Evolutionary conservation across 1,140 invertebrate species (phyloP).

Genomic region (Drosophila repleta): DNA sequence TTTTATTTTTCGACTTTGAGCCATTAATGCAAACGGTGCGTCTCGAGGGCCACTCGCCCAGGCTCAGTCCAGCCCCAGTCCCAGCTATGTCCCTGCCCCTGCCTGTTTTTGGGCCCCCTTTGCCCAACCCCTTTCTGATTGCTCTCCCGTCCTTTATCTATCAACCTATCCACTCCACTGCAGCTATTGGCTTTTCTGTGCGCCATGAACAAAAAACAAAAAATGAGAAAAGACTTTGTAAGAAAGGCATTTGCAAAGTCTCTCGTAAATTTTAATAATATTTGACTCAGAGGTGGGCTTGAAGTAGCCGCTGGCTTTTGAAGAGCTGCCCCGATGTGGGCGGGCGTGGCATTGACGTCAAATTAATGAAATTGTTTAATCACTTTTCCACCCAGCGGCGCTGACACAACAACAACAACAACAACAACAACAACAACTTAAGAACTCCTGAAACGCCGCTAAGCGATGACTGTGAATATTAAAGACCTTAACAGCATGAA

Average conservation of each 20-base stretch:
- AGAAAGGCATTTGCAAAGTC: slow-evolving; percentile 49
- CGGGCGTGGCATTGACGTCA: slow-evolving; percentile 27
- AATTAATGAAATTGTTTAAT: slow-evolving; percentile 72
- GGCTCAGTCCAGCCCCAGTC: not conserved
- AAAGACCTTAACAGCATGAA: not conserved
- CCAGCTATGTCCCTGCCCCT: not conserved
- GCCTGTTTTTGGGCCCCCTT: not conserved
- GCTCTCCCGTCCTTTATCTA: not conserved
- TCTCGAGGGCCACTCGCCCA: slow-evolving; percentile 56
- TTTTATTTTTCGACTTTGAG: slow-evolving; percentile 63
- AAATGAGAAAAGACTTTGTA: slow-evolving; percentile 41
- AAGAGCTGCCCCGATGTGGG: slow-evolving; percentile 8
- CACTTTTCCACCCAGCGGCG: slow-evolving; percentile 49
- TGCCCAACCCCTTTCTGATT: not conserved
- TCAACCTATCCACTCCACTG: not conserved
- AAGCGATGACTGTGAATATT: slow-evolving; percentile 16
- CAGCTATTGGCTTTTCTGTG: not conserved
- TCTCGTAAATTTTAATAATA: slow-evolving; percentile 73
- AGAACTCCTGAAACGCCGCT: slow-evolving; percentile 4
- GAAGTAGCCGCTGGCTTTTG: slow-evolving; percentile 32
- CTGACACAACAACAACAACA: slow-evolving; percentile 20
- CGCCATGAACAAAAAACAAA: not conserved
- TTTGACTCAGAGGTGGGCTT: slow-evolving; percentile 51
- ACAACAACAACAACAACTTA: not conserved
- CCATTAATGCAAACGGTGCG: slow-evolving; percentile 69